Base-by-base conservation (phyloP, 2,888 invertebrate species). In the Thera britannica region DNA sequence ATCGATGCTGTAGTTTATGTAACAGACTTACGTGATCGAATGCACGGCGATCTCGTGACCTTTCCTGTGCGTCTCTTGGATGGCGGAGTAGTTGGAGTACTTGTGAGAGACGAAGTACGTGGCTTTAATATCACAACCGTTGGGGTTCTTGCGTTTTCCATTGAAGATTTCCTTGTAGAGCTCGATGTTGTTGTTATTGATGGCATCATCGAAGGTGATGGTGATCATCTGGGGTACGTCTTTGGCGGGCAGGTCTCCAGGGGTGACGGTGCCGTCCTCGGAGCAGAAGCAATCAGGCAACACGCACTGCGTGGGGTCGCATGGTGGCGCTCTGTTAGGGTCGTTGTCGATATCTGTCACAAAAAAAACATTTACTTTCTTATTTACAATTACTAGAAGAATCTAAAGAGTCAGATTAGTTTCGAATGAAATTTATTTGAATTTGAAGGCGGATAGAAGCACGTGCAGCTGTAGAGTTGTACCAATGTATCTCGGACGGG, bases 221-320 rank as follows among this genome's bases (percentile, higher is more conserved):
- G 97, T 98, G 83, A 98, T 96, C 98, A 98, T 98, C 94, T 98
- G 98, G 4, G 98, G 98, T 0, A 98, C 97, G 82, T 98, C 97
- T 90, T 96, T 97, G 72, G 96, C 87, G 11, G 97, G 97, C 59
- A 98, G 91, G 83, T 98, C 97, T 11, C 97, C 97, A 72, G 98
- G 98, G 77, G 98, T 96, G 55, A 95, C 94, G 49, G 98, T 98
- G 74, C 98, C 98, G 83, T 98, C 98, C 87, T 98, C 98, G 8
- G 98, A 98, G 85, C 98, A 98, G 96, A 98, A 98, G 87, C 98
- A 98, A 87, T 98, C 98, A 49, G 98, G 98, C 73, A 98, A 94
- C 44, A 96, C 96, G 85, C 98, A 98, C 71, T 98, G 97, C 8
- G 96, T 90, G 0, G 97, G 96, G 86, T 98, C 98, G 86, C 98